A percentile compares a stretch with the other conserved stretches of the same genome.
Evolutionary conservation across 2,113 vertebrate genomes (phyloP).

Genomic region (Fulmarus glacialis): DNA sequence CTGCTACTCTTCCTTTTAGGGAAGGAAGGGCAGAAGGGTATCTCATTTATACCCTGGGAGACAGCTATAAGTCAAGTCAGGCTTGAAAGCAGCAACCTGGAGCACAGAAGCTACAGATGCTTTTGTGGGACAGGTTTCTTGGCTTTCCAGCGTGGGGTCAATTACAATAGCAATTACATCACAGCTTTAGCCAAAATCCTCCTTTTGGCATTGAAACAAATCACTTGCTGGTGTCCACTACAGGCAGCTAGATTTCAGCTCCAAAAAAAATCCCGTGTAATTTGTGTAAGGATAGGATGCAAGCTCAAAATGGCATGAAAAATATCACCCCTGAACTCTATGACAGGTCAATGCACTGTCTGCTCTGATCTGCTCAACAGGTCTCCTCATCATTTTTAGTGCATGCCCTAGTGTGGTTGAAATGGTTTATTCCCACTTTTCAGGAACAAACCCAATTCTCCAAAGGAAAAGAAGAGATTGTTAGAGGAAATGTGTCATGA

Average conservation of each 20-base stretch:
- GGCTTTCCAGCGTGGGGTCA: conserved; percentile 1
- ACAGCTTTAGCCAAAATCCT: conserved; percentile 26
- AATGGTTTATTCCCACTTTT: background rate
- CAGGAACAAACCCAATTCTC: background rate
- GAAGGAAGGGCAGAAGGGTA: background rate
- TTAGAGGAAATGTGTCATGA: background rate
- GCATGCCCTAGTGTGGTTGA: background rate
- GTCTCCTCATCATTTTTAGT: background rate
- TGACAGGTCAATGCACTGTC: background rate
- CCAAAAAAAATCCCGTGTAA: background rate
- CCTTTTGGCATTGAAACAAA: conserved; percentile 37
- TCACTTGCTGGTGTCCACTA: background rate
- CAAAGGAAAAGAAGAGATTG: background rate
- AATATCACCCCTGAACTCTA: background rate
- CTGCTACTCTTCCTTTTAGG: background rate
- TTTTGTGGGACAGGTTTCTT: background rate
- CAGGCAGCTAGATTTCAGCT: background rate
- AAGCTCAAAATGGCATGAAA: background rate
- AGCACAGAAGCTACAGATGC: background rate
- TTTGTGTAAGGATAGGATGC: background rate
- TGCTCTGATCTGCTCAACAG: background rate
- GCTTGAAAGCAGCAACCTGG: background rate
- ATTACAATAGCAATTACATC: conserved; percentile 8
- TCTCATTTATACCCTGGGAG: background rate
- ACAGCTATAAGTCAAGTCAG: background rate